Percentiles rank a stretch among this genome's conserved stretches.
These are phyloP conservation scores for Pterophyllum scalare DNA, from an alignment of 2,113 vertebrate genomes.

Conservation along the genomic window DNA sequence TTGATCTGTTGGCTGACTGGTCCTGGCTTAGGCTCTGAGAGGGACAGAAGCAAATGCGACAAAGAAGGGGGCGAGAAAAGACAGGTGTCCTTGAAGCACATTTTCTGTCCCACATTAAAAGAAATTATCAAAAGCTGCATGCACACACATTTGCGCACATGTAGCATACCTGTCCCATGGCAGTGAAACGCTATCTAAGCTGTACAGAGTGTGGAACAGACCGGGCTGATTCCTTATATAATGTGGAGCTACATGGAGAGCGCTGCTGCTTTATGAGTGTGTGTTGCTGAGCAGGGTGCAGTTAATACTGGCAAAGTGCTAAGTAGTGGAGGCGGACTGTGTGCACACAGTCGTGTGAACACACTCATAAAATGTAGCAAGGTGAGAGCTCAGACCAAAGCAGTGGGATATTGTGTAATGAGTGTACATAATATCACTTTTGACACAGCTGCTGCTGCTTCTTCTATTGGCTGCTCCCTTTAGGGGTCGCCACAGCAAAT, in stretches of 20 bases:
- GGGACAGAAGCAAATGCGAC: neutral
- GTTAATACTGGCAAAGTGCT: constrained; percentile 51
- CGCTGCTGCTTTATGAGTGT: constrained; percentile 44
- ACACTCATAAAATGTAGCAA: constrained; percentile 24
- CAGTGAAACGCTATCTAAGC: constrained; percentile 45
- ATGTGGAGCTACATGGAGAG: constrained; percentile 61
- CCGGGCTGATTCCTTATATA: constrained; percentile 73
- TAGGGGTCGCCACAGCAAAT: neutral
- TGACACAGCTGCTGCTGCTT: neutral
- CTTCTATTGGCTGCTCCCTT: neutral
- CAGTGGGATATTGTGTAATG: constrained; percentile 62
- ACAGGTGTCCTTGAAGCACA: constrained; percentile 25
- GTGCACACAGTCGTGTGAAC: constrained; percentile 27
- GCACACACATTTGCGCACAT: neutral
- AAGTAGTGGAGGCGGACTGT: constrained; percentile 68
- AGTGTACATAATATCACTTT: constrained; percentile 22
- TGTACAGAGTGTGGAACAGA: constrained; percentile 31
- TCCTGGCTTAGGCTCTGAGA: constrained; percentile 71
- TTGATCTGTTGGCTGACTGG: constrained; percentile 48
- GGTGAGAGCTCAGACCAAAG: constrained; percentile 43
- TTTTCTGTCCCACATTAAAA: neutral
- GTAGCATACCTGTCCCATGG: constrained; percentile 69
- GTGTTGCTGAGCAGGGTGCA: constrained; percentile 41
- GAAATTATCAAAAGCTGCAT: constrained; percentile 29
- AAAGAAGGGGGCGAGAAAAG: constrained; percentile 14